These are phyloP conservation scores for Aplysia californica DNA, from an alignment of 1,140 invertebrate species.

Conservation along the genomic window DNA sequence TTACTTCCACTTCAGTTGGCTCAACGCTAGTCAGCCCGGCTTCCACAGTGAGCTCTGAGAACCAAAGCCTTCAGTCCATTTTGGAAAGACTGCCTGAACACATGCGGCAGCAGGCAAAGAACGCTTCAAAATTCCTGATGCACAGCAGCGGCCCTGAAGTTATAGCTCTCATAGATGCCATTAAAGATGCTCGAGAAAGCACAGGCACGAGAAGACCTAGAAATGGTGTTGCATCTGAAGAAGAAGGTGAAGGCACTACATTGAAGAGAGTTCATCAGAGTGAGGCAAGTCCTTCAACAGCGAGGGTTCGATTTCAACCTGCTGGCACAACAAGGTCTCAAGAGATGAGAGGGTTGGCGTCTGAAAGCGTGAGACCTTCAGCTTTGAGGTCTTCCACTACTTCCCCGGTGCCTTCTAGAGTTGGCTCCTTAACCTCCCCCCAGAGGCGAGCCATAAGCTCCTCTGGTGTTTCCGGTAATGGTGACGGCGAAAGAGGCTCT, in stretches of 20 bases:
- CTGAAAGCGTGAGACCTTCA: no score
- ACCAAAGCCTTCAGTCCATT: background rate
- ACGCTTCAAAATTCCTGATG: constrained; percentile 1
- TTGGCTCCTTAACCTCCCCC: background rate
- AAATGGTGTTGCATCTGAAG: background rate
- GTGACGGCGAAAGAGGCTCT: background rate
- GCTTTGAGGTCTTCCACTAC: no score
- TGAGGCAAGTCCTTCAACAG: no score
- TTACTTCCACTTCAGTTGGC: no score
- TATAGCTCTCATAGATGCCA: constrained; percentile 44
- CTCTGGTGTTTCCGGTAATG: background rate
- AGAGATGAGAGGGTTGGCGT: no score
- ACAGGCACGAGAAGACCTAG: constrained; percentile 31
- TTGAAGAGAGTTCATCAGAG: no score
- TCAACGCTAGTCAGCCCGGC: no score
- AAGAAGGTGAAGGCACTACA: background rate
- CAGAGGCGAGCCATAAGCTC: background rate
- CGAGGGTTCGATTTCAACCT: no score
- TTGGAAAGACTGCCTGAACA: background rate
- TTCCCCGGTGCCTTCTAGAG: no score
- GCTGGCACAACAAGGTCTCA: no score
- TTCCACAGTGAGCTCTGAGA: background rate
- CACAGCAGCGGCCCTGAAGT: constrained; percentile 31
- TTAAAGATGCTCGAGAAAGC: constrained; percentile 46
- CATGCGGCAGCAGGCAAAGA: background rate